Evolutionary conservation across 2,797 vertebrate genomes (phyloP), one percentile per base, ranked within the genome.

Genomic region (Pipistrellus pipistrellus): DNA sequence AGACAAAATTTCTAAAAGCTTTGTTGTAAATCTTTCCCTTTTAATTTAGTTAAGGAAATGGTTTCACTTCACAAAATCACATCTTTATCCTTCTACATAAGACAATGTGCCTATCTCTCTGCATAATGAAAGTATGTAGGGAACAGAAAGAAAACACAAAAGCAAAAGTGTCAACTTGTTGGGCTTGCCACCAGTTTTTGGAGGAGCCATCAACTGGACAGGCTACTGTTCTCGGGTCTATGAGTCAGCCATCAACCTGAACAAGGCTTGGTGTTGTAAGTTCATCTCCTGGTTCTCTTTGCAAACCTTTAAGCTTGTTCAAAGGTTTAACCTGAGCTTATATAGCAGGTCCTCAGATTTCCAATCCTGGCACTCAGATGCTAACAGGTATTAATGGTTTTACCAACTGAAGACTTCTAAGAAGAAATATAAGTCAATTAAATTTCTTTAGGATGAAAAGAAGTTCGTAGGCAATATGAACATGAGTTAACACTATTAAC

Each of bases 1-100:
- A 72, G 17, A 17, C 23, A 87, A 80, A 85, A 72, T 88, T 30
- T 77, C 51, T n/a, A 92, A 89, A 69, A 94, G 15, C 27, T 72
- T 80, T 59, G 32, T 14, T 59, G 7, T 35, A 89, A 91, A 91
- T 55, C 14, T n/a, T 91, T 71, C 11, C 59, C 51, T 84, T 87
- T 71, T 68, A n/a, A 25, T 76, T 44, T 44, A 44, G 10, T 90
- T 77, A 85, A 57, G 44, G 15, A 90, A 88, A 91, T 76, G 30
- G 18, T 46, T 75, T 66, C 59, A 78, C 87, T 87, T 92, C 77
- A 23, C 27, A 69, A 95, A 95, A 85, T 68, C 76, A 75, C 9
- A 4, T 71, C 41, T 92, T 46, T 76, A 78, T 46, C 64, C 27
- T 92, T 86, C 66, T 32, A 8, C 51, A 14, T 30, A 53, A 64